Evolutionary conservation across 92 coral and sea anemone genomes (phyloP), one percentile per base, ranked within the genome.

Genomic region (Plumapathes pennacea): DNA sequence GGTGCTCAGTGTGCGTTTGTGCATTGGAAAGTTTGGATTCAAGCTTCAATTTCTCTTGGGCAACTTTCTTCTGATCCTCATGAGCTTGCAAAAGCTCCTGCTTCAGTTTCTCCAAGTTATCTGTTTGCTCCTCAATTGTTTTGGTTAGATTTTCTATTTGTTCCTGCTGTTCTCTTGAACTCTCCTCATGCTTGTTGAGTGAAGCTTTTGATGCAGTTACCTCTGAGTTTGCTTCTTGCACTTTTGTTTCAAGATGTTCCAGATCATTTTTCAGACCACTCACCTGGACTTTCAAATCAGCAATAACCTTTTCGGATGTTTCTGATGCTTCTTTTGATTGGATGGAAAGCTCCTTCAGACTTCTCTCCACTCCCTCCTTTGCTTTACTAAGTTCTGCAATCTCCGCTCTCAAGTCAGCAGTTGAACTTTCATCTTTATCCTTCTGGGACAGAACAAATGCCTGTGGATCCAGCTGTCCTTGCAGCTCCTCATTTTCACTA

Each of bases 1-100:
- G 67, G 18, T 82, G 74, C 18, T 75, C 71, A 30, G 33, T 63
- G 2, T 40, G 58, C 11, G 90, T 87, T 47, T 77, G 72, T 14
- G 90, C 85, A 57, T 83, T 83, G 40, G 77, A 83, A 2, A 87
- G 81, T 17, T 78, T 71, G 2, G 77, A 76, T 21, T 77, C 86
- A 5, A 87, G 67, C 69, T 68, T 87, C 3, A 89, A 82, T 24
- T 70, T 87, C 38, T 80, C 90, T 39, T 80, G 83, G 26, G 50
- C 52, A n/a, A 67, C 48, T 18, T 71, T 79, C 30, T 57, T 73
- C 25, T 69, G 32, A 0, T 60, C 61, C 39, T 77, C 60, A 46
- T 76, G 64, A 3, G 84, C 73, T 49, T 39, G 60, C 1, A 46
- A 57, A 1, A 83, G 47, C 22, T 83, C 82, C 4, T 75, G 83